Evolutionary conservation across 2,888 invertebrate species (phyloP).

Genomic region (Poecilobothrus nobilitatus): DNA sequence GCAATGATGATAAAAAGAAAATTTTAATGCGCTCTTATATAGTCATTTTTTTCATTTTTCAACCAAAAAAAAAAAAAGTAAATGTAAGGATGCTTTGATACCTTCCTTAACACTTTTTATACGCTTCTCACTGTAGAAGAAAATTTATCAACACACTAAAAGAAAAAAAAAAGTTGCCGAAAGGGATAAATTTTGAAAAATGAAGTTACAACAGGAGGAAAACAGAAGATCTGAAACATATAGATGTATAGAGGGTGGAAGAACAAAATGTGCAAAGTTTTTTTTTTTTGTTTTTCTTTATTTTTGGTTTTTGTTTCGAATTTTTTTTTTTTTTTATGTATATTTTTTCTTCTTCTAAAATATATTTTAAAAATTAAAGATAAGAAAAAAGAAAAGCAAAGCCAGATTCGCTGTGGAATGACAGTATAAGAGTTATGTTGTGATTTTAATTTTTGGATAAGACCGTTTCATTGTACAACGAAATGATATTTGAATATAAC

Average conservation of each 20-base stretch:
- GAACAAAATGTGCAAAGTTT: neutral
- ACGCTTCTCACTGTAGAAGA: neutral
- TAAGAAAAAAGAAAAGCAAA: neutral
- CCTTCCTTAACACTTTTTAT: neutral
- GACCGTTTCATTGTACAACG: neutral
- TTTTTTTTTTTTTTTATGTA: too few relatives aligned
- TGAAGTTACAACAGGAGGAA: constrained; percentile 1
- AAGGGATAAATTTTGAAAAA: neutral
- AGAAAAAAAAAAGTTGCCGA: neutral
- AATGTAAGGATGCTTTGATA: neutral
- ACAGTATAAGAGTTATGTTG: constrained; percentile 6
- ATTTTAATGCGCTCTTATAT: too few relatives aligned
- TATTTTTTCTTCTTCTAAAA: neutral
- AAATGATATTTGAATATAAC: neutral
- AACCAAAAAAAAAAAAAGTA: too few relatives aligned
- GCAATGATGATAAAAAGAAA: neutral
- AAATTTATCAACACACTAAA: neutral
- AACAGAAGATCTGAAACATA: neutral
- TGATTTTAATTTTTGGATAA: constrained; percentile 6
- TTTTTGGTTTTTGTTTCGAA: neutral
- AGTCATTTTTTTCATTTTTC: too few relatives aligned
- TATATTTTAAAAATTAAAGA: neutral
- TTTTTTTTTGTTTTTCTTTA: neutral
- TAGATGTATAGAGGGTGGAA: neutral
- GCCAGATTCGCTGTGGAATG: neutral